Base-by-base conservation (phyloP, 2,113 vertebrate species). In the Heptranchias perlo region DNA sequence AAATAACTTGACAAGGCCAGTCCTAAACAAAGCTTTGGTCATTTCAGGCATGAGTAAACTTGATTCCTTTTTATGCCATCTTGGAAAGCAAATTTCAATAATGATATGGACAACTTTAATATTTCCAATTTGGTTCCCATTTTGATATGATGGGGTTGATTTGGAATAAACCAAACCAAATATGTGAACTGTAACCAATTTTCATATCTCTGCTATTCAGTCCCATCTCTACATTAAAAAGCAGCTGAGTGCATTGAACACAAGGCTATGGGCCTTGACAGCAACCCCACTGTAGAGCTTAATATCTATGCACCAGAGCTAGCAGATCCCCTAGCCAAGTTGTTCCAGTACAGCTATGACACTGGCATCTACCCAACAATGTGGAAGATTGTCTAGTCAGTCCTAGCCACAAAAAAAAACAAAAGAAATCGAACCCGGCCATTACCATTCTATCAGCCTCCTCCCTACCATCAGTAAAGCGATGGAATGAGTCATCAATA, bases 161-260 rank as follows among this genome's bases (percentile, higher is more conserved):
- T 91, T 91, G 87, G 87, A 91, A 58, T 58, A 91, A 91, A 58
- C 49, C 31, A 91, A 58, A 91, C 86, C 47, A 89, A 89, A 31
- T 58, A 54, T 58, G 31, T 58, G 28, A 58, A n/a, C 28, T 35
- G 52, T 52, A 91, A 28, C 52, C 52, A 54, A 35, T 14, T 16
- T 58, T 54, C 14, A 54, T 52, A 58, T 91, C 28, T 28, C 28
- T 91, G 87, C 4, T 3, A 47, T 35, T 54, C 28, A 28, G 52
- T 35, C 31, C 87, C 25, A 58, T 91, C 28, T 91, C 52, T 35
- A 5, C 58, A 58, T 58, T 58, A 58, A 58, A 58, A 58, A 58
- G 52, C 6, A 7, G 58, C 58, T 58, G 58, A 58, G 58, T 58
- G 6, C 58, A 5, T 10, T 58, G 58, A 10, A 3, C 5, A 58